Percentiles rank a stretch among this genome's conserved stretches.
These are phyloP conservation scores for Noctua janthina DNA, from an alignment of 2,888 invertebrate genomes.

Conservation along the genomic window DNA sequence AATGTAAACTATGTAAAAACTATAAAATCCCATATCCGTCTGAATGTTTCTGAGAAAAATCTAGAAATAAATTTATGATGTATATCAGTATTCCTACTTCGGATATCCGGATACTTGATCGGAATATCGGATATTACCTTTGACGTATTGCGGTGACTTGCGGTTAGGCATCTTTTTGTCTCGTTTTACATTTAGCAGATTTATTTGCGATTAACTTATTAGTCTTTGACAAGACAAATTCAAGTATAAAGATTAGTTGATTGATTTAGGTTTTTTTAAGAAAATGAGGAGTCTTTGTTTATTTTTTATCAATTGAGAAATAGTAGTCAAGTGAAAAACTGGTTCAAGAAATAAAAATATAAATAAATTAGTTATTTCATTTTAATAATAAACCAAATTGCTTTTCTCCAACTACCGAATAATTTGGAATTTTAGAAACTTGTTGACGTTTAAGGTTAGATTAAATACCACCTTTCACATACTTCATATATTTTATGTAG, in stretches of 20 bases:
- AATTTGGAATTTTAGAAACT: not conserved
- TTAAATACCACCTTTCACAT: not conserved
- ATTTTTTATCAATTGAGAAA: not conserved
- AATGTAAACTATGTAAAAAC: conserved; percentile 34
- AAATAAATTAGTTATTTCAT: not conserved
- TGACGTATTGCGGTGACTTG: conserved; percentile 56
- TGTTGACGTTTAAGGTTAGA: not conserved
- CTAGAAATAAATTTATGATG: conserved; percentile 14
- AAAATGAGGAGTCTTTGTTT: not conserved
- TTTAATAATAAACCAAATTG: not conserved
- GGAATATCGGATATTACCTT: conserved; percentile 32
- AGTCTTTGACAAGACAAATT: conserved; percentile 16
- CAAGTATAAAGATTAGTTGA: not conserved
- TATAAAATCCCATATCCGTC: conserved; percentile 57
- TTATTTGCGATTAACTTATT: not conserved
- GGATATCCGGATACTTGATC: conserved; percentile 40
- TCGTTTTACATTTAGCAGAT: not conserved
- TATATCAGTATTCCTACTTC: conserved; percentile 29
- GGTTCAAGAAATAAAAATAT: too few species aligned
- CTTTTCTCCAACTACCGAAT: not conserved
- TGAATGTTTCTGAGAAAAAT: conserved; percentile 43
- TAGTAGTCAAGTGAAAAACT: not conserved
- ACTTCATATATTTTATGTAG: not conserved
- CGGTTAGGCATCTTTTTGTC: conserved; percentile 28
- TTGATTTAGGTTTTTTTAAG: not conserved